phyloP scores from a whole-genome alignment of 1,140 invertebrate species.

The Zaprionus nigranus region DNA sequence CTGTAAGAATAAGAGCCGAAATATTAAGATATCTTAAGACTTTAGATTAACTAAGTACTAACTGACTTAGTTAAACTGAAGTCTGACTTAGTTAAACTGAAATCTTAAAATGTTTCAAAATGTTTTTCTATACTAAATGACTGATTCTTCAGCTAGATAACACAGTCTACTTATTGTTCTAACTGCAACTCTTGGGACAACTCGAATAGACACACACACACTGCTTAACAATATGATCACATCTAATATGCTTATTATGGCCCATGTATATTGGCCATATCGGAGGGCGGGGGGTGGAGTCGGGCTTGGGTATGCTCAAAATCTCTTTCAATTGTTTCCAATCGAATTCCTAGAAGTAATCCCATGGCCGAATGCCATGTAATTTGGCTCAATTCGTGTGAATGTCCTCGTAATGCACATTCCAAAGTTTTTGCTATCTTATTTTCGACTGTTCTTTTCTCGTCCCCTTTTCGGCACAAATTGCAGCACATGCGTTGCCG shows the following conservation, averaged over 20 bases:
- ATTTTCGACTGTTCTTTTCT: neutral
- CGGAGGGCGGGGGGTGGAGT: neutral
- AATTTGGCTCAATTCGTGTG: constrained; percentile 49
- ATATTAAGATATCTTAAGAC: no score
- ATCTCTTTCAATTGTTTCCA: constrained; percentile 48
- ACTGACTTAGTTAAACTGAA: no score
- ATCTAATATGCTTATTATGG: neutral
- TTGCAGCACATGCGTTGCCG: constrained; percentile 47
- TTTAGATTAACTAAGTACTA: no score
- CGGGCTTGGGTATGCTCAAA: constrained; percentile 4
- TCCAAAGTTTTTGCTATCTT: constrained; percentile 40
- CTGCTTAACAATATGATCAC: constrained; percentile 26
- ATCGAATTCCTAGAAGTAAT: constrained; percentile 47
- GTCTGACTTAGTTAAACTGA: no score
- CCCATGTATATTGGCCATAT: neutral
- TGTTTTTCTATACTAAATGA: neutral
- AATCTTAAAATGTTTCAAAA: neutral
- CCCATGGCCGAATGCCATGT: constrained; percentile 40
- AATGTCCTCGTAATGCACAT: constrained; percentile 5
- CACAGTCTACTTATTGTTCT: neutral
- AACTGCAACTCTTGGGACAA: neutral
- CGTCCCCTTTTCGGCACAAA: neutral
- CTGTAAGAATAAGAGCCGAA: no score
- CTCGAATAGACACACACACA: no score
- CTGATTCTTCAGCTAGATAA: neutral